phyloP scores from a whole-genome alignment of 2,888 invertebrate species.

The Siphonodentalium dalli region DNA sequence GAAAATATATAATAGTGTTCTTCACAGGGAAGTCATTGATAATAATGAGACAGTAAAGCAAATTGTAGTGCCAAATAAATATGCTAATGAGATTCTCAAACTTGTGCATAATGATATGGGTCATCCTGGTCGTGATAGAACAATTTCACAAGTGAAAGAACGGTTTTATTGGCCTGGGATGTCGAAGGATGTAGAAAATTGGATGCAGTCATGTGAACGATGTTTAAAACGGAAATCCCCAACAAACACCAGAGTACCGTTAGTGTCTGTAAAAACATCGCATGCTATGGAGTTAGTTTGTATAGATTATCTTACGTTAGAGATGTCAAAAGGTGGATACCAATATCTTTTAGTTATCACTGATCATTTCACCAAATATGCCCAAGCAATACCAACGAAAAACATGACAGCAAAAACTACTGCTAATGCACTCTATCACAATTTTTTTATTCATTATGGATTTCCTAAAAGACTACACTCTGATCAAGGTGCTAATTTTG shows the following conservation, averaged over 20 bases:
- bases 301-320: slow-evolving; percentile 15
- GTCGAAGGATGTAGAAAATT: slow-evolving; percentile 1
- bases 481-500: slow-evolving; percentile 28
- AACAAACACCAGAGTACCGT: slow-evolving; percentile 6
- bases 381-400: slow-evolving; percentile 18
- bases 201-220: slow-evolving; percentile 6
- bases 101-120: slow-evolving; percentile 18
- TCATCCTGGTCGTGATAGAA: slow-evolving; percentile 21
- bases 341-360: slow-evolving; percentile 12
- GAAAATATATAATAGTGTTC: slow-evolving; percentile 1
- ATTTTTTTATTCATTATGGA: slow-evolving; percentile 27
- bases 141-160: slow-evolving; percentile 1
- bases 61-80: slow-evolving; percentile 10
- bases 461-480: slow-evolving; percentile 22
- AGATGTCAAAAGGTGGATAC: slow-evolving; percentile 7
- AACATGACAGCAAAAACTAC: slow-evolving; percentile 28
- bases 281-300: slow-evolving; percentile 19
- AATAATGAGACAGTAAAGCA: slow-evolving; percentile 1
- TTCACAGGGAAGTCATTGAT: slow-evolving; percentile 5
- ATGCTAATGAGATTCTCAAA: neutral
- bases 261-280: slow-evolving; percentile 7
- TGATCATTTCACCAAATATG: slow-evolving; percentile 23
- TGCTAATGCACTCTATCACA: slow-evolving; percentile 13
- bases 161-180: slow-evolving; percentile 15
- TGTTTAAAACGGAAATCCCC: slow-evolving; percentile 10